Evolutionary conservation across 35 echinoderm and acorn worm species (phyloP), one percentile per base, ranked within the genome.

Genomic region (Apostichopus parvimensis): DNA sequence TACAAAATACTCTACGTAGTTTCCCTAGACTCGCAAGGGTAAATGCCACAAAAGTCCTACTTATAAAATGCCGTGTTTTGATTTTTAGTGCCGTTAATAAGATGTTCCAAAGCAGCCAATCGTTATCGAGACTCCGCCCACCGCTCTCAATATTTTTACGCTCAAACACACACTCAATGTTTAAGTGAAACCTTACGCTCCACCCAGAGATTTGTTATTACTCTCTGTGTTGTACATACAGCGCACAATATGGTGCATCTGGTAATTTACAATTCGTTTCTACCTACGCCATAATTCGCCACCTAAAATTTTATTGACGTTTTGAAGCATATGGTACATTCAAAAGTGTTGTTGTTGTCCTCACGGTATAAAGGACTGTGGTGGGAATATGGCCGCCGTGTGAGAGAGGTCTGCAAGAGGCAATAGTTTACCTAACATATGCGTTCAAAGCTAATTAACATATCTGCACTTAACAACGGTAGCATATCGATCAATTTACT

Each of bases 251-350:
- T 60, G 61, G 17, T 65, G 68, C 23, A 60, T 88, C 61, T 34
- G 86, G 45, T 88, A 88, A 88, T 88, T 88, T 88, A 88, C 86
- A 88, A 88, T 88, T 88, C 86, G 86, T 72, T 66, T 88, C 86
- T 88, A 64, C 64, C 86, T 64, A 88, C 64, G 86, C 86, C 64
- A 88, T 88, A 88, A 88, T 88, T 88, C 86, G 86, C 61, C 86
- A 88, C 86, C 86, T 88, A 88, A 88, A 88, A 72, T 88, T 88
- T 88, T 88, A 88, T 88, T 88, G 86, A 88, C 86, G 86, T 88
- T 88, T 88, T 73, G 86, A 57, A 88, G 86, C 86, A 88, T 88
- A 88, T 88, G 86, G 86, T 88, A 88, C 86, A 88, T 88, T 65
- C 86, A 66, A 66, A 45, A 88, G 86, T 88, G 86, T 88, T 88